phyloP scores from a whole-genome alignment of 2,113 vertebrate genomes.

The Mugil cephalus region DNA sequence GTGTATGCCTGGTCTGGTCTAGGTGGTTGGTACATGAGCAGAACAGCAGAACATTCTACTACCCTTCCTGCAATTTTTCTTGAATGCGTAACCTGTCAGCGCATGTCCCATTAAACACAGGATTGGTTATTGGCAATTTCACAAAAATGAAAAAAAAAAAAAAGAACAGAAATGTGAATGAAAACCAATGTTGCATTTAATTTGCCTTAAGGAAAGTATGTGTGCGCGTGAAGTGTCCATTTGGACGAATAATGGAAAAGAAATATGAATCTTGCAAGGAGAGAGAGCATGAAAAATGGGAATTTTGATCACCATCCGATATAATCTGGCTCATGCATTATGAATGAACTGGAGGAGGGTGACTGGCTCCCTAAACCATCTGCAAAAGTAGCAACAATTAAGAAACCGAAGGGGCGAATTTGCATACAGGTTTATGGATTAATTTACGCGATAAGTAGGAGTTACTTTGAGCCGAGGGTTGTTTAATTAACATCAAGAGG shows the following conservation, averaged over 20 bases:
- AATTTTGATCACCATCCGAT: constrained; percentile 57
- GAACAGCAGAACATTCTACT: too few species aligned
- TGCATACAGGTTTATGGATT: constrained; percentile 62
- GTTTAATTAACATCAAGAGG: constrained; percentile 76
- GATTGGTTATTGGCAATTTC: too few species aligned
- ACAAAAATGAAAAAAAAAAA: too few species aligned
- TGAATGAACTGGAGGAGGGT: constrained; percentile 50
- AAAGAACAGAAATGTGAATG: constrained; percentile 31
- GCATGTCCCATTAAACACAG: constrained; percentile 19
- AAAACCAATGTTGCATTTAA: constrained; percentile 36
- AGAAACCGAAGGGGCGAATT: constrained; percentile 50
- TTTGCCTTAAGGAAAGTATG: neutral
- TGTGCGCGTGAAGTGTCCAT: constrained; percentile 15
- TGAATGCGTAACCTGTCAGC: constrained; percentile 10
- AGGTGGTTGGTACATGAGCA: too few species aligned
- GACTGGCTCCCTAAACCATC: constrained; percentile 34
- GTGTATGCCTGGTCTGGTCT: too few species aligned
- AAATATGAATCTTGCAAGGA: constrained; percentile 47
- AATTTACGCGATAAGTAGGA: constrained; percentile 66
- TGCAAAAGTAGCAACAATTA: constrained; percentile 44
- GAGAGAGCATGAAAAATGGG: constrained; percentile 30
- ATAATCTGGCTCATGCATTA: constrained; percentile 61
- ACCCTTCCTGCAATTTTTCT: neutral
- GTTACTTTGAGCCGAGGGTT: constrained; percentile 60
- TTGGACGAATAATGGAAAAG: constrained; percentile 27